phyloP scores from a whole-genome alignment of 2,888 invertebrate species.

The Schizaphis graminum region DNA sequence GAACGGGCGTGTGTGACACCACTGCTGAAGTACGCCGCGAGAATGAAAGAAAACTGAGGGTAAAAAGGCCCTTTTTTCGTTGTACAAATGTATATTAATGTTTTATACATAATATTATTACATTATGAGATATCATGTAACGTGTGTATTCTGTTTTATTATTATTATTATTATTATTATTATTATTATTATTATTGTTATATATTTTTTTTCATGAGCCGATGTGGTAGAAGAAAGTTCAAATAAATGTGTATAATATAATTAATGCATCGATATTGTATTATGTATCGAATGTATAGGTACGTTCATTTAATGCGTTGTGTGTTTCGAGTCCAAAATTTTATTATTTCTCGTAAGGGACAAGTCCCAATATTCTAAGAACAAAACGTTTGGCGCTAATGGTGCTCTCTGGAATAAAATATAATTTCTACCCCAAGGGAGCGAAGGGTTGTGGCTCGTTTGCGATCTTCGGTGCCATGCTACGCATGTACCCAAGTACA shows the following conservation, averaged over 20 bases:
- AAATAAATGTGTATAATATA: background rate
- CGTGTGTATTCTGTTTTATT: background rate
- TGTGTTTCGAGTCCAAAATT: background rate
- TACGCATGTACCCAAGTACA: background rate
- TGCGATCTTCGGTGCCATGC: constrained; percentile 11
- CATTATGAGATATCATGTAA: background rate
- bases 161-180: background rate
- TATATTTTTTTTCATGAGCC: background rate
- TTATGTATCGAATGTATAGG: background rate
- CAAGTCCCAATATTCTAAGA: background rate
- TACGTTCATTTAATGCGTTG: background rate
- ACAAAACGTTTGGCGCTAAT: constrained; percentile 31
- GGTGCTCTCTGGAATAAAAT: constrained; percentile 53
- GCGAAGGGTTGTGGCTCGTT: constrained; percentile 29
- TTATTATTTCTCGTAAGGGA: background rate
- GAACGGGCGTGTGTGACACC: background rate
- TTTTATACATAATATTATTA: constrained; percentile 33
- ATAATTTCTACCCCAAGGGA: constrained; percentile 16
- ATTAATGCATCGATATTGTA: background rate
- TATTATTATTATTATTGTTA: background rate
- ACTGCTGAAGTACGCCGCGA: background rate
- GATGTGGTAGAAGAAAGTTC: background rate
- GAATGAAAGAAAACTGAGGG: background rate
- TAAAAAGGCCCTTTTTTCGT: background rate
- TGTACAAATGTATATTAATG: constrained; percentile 53